Evolutionary conservation across 2,888 invertebrate genomes (phyloP).

Genomic region (Ectobius pallidus): DNA sequence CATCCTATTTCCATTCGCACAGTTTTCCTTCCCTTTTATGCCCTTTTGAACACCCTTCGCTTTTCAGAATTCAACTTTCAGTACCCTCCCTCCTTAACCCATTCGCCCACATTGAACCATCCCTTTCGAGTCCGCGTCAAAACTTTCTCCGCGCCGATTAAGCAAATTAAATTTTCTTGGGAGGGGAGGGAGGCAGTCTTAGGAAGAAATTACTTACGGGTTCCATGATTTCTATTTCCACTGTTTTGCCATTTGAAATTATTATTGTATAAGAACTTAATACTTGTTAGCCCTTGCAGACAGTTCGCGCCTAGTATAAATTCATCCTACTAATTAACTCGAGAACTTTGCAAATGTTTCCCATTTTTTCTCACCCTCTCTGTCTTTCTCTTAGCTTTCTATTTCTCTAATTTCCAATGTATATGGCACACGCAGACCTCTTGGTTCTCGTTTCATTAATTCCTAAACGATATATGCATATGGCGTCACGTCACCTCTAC

Average conservation of each 20-base stretch:
- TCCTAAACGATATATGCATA: background rate
- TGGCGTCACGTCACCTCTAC: background rate
- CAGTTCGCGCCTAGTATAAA: conserved; percentile 28
- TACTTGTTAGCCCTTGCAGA: conserved; percentile 13
- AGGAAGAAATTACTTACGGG: conserved; percentile 36
- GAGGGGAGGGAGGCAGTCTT: conserved; percentile 20
- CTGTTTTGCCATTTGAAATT: conserved; percentile 40
- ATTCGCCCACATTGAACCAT: background rate
- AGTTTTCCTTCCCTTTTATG: background rate
- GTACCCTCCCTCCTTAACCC: background rate
- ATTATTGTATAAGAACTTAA: conserved; percentile 36
- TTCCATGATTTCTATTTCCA: conserved; percentile 34
- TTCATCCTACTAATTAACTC: conserved; percentile 37
- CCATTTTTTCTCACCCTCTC: background rate
- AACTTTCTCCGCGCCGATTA: conserved; percentile 37
- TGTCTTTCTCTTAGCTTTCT: background rate
- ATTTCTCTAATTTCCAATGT: background rate
- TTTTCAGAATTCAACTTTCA: background rate
- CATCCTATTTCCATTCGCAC: background rate
- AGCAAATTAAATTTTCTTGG: conserved; percentile 41
- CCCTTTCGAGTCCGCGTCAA: background rate
- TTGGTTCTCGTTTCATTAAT: background rate
- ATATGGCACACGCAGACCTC: background rate
- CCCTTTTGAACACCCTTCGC: conserved; percentile 16
- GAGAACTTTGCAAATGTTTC: conserved; percentile 31